Evolutionary conservation across 2,113 vertebrate genomes (phyloP), one percentile per base, ranked within the genome.

Genomic region (Pyrgilauda ruficollis): DNA sequence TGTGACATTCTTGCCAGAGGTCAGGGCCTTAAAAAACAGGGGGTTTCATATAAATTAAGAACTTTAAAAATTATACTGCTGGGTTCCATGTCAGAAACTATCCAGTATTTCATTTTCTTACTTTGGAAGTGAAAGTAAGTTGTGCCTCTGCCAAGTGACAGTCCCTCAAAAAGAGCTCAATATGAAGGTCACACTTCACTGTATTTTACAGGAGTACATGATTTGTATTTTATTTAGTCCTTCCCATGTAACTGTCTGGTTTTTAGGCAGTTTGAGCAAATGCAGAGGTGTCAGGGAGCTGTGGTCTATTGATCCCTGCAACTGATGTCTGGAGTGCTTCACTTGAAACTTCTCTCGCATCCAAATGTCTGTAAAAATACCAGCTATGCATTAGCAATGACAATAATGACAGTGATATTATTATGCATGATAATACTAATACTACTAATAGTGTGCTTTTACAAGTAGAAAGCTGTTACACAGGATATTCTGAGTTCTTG

Each of bases 311-410:
- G 79, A 66, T 67, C n/a, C 27, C 30, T n/a, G 44, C 4, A 53
- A 35, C 15, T 1, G 0, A 46, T n/a, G 43, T 49, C 35, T 6
- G 0, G 24, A 73, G n/a, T 1, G 1, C 74, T 89, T 79, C 0
- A 0, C 46, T 56, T 80, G 31, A 64, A 70, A 79, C 15, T 43
- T 66, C n/a, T 74, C 39, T 83, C 64, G n/a, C 27, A 33, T 39
- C 58, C 16, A 35, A 26, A 50, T 61, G 13, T 31, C 70, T 78
- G 8, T 59, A 37, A 62, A 35, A 58, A 41, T 33, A 62, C 27
- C 49, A 76, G 6, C 61, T 2, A 7, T 87, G 37, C 62, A 41
- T 52, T 53, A 68, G n/a, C 53, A 80, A 9, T 62, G 14, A 10
- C 12, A 62, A 4, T 44, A 24, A 33, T 39, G 31, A 33, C 50